Evolutionary conservation across 2,888 invertebrate species (phyloP).

Genomic region (Molanna angustata): DNA sequence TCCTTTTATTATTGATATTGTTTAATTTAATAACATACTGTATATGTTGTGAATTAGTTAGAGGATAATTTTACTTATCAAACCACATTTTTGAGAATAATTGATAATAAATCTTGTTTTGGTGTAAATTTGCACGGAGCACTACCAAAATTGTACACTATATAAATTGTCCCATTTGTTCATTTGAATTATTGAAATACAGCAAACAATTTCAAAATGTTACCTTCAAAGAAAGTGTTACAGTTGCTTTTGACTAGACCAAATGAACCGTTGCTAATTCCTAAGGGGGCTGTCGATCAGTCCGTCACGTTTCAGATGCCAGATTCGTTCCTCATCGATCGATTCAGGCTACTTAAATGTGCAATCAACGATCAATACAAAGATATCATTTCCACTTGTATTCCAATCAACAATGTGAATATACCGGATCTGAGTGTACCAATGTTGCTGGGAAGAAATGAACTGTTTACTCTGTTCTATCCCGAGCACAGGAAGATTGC

Average conservation of each 20-base stretch:
- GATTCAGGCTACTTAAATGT: background rate
- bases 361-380: conserved; percentile 61
- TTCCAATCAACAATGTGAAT: conserved; percentile 53
- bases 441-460: conserved; percentile 55
- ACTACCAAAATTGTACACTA: no score
- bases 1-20: no score
- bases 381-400: conserved; percentile 47
- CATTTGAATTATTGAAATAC: no score
- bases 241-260: conserved; percentile 39
- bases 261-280: conserved; percentile 61
- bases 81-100: no score
- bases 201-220: no score
- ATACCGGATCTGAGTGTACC: conserved; percentile 59
- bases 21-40: no score
- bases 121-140: no score
- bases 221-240: no score
- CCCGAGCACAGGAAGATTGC: conserved; percentile 70
- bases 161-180: no score
- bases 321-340: conserved; percentile 42
- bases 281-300: conserved; percentile 56
- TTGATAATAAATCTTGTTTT: no score
- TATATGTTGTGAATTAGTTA: no score
- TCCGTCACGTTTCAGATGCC: conserved; percentile 55
- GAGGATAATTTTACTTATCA: no score
- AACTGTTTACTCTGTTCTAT: conserved; percentile 72